Evolutionary conservation across 2,797 vertebrate species (phyloP).

Genomic region (Buphagus erythrorhynchus): DNA sequence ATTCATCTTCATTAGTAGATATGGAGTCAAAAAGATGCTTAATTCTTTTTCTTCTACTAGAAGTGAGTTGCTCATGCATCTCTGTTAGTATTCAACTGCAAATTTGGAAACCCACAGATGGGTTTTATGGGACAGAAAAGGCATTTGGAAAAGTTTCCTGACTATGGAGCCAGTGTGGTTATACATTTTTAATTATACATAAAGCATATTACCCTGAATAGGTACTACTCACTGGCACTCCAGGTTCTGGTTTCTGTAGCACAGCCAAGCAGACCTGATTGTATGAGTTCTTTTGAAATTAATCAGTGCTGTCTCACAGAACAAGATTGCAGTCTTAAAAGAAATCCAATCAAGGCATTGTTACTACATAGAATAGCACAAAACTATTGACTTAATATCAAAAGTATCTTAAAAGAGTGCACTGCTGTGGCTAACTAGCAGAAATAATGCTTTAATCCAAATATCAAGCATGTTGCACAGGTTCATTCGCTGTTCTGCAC

Average conservation of each 20-base stretch:
- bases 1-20: background rate
- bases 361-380: background rate
- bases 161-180: background rate
- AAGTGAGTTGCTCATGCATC: background rate
- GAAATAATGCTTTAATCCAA: background rate
- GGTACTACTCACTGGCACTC: background rate
- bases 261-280: background rate
- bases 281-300: background rate
- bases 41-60: background rate
- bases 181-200: background rate
- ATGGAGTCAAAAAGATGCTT: background rate
- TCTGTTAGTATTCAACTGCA: background rate
- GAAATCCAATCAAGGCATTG: background rate
- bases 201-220: background rate
- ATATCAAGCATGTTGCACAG: background rate
- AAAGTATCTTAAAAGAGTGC: background rate
- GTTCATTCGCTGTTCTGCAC: background rate
- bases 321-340: background rate
- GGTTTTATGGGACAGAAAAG: background rate
- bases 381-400: background rate
- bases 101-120: background rate
- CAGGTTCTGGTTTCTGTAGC: background rate
- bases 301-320: background rate
- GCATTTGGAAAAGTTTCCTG: background rate
- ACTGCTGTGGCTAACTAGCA: background rate